Conservation (phyloP, 2,113 vertebrate genomes). For the Catharus minimus region DNA sequence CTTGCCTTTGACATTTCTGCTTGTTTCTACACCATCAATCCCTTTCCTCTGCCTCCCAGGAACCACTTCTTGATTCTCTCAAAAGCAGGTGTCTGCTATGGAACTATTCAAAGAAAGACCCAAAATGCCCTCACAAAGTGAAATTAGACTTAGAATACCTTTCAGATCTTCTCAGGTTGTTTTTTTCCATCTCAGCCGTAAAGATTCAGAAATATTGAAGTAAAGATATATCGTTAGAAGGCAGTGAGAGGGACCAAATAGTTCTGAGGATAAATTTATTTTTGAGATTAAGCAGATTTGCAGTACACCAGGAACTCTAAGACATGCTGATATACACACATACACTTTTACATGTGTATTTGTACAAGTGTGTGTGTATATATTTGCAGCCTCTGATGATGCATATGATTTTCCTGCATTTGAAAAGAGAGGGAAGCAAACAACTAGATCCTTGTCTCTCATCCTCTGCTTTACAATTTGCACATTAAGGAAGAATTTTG, state of each 20-base stretch:
- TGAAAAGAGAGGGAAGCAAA: neutral
- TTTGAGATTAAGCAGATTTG: neutral
- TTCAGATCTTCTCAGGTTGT: neutral
- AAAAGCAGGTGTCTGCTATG: neutral
- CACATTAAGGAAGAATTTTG: neutral
- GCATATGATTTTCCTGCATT: neutral
- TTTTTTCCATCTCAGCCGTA: neutral
- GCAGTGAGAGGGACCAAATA: neutral
- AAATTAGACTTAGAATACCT: neutral
- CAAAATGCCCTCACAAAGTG: neutral
- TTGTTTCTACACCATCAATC: neutral
- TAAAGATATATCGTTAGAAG: neutral
- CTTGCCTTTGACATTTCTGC: neutral
- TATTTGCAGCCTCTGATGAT: neutral
- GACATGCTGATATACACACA: accelerated
- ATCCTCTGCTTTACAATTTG: neutral
- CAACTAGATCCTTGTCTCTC: neutral
- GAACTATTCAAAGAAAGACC: neutral
- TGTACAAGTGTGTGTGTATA: neutral
- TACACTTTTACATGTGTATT: neutral
- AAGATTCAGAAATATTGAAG: neutral
- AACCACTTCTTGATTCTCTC: neutral
- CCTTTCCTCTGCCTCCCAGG: neutral
- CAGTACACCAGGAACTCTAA: neutral
- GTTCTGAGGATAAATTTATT: neutral